Evolutionary conservation across 2,888 invertebrate genomes (phyloP).

Genomic region (Tricholauxania praeusta): DNA sequence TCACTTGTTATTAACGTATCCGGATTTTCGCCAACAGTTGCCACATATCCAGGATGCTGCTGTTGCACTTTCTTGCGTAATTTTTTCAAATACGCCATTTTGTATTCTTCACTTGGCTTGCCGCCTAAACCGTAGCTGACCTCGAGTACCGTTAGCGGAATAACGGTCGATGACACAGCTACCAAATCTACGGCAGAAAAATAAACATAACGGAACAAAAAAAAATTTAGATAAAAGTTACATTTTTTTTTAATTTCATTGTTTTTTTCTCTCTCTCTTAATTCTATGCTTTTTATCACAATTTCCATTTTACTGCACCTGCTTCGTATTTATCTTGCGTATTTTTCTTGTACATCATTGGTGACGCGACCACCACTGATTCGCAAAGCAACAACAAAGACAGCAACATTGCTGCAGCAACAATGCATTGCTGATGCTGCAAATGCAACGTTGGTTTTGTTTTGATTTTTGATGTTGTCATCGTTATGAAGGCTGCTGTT

Average conservation of each 20-base stretch:
- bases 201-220: not conserved
- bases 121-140: slow-evolving; percentile 71
- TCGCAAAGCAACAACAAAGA: slow-evolving; percentile 46
- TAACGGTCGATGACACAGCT: slow-evolving; percentile 77
- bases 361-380: slow-evolving; percentile 51
- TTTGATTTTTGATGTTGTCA: slow-evolving; percentile 44
- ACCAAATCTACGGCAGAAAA: slow-evolving; percentile 70
- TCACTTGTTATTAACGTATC: slow-evolving; percentile 65
- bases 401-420: slow-evolving; percentile 41
- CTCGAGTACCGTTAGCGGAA: slow-evolving; percentile 74
- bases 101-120: slow-evolving; percentile 66
- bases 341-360: slow-evolving; percentile 70
- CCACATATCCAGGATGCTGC: slow-evolving; percentile 45
- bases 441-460: slow-evolving; percentile 40
- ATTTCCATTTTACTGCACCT: slow-evolving; percentile 60
- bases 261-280: not conserved
- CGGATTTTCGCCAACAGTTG: slow-evolving; percentile 54
- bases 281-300: not conserved
- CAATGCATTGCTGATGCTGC: slow-evolving; percentile 40
- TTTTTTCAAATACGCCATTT: slow-evolving; percentile 66
- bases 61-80: slow-evolving; percentile 65
- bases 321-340: slow-evolving; percentile 70
- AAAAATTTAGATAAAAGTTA: not conserved
- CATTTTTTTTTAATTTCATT: slow-evolving; percentile 5
- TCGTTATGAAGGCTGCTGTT: slow-evolving; percentile 1